These are phyloP conservation scores for Macrosteles quadrilineatus DNA, from an alignment of 1,140 invertebrate species.

Conservation along the genomic window DNA sequence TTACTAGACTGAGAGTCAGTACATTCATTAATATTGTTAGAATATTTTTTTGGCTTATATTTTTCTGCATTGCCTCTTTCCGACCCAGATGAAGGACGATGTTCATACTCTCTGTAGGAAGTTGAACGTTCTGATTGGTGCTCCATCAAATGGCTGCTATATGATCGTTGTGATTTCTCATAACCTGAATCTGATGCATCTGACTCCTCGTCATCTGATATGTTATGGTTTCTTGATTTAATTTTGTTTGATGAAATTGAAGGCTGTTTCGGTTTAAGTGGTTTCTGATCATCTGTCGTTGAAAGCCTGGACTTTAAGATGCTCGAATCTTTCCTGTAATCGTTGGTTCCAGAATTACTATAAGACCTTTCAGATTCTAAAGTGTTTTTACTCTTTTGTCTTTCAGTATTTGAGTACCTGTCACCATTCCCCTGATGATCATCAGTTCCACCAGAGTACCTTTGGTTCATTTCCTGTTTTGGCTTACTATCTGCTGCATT, in stretches of 20 bases:
- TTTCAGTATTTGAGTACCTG: background rate
- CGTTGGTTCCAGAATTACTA: background rate
- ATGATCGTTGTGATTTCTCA: background rate
- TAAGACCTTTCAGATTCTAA: background rate
- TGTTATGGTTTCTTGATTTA: slow-evolving; percentile 2
- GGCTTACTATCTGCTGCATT: background rate
- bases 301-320: too few relatives aligned
- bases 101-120: background rate
- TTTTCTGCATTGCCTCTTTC: background rate
- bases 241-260: background rate
- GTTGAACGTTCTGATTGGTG: background rate
- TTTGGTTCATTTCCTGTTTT: background rate
- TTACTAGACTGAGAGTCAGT: slow-evolving; percentile 10
- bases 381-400: background rate
- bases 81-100: background rate
- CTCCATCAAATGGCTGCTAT: background rate
- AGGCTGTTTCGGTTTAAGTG: background rate
- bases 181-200: background rate
- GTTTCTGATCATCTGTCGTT: background rate
- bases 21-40: background rate
- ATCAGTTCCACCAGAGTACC: background rate
- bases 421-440: background rate
- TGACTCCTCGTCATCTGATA: background rate
- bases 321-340: background rate
- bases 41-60: background rate